Conservation (phyloP, 2,113 vertebrate species). For the Mirounga angustirostris region DNA sequence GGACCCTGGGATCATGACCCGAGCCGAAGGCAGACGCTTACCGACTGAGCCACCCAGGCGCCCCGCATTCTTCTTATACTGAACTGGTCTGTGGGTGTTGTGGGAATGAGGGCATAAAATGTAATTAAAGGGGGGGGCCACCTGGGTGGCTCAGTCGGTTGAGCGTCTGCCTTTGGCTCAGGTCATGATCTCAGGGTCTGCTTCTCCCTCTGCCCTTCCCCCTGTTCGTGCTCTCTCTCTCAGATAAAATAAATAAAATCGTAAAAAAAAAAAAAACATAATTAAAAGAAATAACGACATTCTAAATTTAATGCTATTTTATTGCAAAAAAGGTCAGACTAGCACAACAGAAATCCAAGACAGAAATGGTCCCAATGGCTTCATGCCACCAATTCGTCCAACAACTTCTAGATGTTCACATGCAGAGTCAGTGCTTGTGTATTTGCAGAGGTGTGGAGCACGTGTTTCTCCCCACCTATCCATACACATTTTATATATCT, state of each 20-base stretch:
- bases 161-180: no score
- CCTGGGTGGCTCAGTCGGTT: no score
- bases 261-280: not conserved
- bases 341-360: not conserved
- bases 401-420: fast-evolving
- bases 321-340: not conserved
- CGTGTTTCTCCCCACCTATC: not conserved
- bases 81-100: not conserved
- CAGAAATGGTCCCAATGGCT: not conserved
- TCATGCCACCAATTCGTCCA: no score
- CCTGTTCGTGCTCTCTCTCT: no score
- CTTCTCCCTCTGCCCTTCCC: no score
- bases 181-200: no score
- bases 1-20: no score
- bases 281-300: not conserved
- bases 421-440: not conserved
- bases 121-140: not conserved
- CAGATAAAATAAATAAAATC: not conserved
- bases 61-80: not conserved
- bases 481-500: not conserved
- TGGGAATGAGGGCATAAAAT: not conserved
- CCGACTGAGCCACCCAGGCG: no score
- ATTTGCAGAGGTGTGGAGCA: not conserved
- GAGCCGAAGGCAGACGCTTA: no score
- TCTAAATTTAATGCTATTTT: not conserved